Conservation (phyloP, 2,888 invertebrate genomes). For the Drosophila fulvimacula region DNA sequence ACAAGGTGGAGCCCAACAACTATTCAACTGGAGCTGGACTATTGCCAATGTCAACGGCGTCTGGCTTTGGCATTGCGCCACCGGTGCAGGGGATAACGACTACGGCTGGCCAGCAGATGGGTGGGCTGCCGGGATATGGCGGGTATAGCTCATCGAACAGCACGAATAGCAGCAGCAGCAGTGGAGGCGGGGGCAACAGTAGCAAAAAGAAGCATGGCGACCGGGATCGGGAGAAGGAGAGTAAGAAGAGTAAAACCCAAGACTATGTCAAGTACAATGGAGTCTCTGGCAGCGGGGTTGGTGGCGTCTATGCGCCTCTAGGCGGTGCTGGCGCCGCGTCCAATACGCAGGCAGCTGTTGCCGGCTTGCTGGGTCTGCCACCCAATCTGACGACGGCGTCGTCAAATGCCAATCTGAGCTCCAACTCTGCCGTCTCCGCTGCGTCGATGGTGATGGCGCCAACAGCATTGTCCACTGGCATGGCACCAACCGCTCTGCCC, state of each 20-base stretch:
- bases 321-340: constrained; percentile 74
- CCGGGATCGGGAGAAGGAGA: constrained; percentile 83
- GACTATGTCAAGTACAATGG: constrained; percentile 82
- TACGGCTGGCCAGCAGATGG: constrained; percentile 3
- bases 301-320: constrained; percentile 52
- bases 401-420: constrained; percentile 12
- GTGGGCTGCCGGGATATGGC: constrained; percentile 2
- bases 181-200: constrained; percentile 58
- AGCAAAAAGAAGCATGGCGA: constrained; percentile 83
- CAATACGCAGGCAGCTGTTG: constrained; percentile 33
- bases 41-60: constrained; percentile 27
- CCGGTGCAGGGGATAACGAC: constrained; percentile 18
- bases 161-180: constrained; percentile 28
- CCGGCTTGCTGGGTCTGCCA: constrained; percentile 38
- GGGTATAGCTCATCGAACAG: constrained; percentile 25
- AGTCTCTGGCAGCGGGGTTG: constrained; percentile 33
- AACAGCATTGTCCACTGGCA: constrained; percentile 21
- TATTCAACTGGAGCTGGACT: constrained; percentile 51
- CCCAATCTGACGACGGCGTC: constrained; percentile 36
- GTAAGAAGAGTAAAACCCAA: constrained; percentile 79
- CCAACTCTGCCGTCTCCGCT: constrained; percentile 15
- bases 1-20: constrained; percentile 87
- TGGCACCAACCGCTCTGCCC: constrained; percentile 56
- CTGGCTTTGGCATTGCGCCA: constrained; percentile 41
- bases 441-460: constrained; percentile 32